These are phyloP conservation scores for Megamerina dolium DNA, from an alignment of 2,888 invertebrate genomes.

Conservation along the genomic window DNA sequence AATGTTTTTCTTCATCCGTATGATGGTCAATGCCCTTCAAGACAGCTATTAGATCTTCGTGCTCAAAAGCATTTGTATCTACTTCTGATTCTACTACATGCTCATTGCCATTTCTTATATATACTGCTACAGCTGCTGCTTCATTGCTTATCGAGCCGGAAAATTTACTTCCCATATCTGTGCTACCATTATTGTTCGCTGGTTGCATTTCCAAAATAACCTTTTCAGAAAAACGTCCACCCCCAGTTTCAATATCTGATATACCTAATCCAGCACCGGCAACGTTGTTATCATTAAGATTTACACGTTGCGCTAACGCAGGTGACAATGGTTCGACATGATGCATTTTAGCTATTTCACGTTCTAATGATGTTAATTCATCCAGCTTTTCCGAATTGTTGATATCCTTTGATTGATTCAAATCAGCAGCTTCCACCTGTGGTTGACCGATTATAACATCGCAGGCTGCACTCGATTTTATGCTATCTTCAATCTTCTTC, in stretches of 20 bases:
- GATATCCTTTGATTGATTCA: no score
- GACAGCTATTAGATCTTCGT: conserved; percentile 50
- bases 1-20: conserved; percentile 17
- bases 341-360: conserved; percentile 45
- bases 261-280: background rate
- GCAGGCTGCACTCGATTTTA: no score
- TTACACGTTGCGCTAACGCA: conserved; percentile 3
- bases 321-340: conserved; percentile 21
- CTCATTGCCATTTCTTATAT: conserved; percentile 8
- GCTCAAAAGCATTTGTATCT: conserved; percentile 26
- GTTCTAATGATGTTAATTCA: conserved; percentile 39
- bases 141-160: background rate
- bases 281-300: background rate
- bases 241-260: no score
- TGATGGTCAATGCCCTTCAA: conserved; percentile 55
- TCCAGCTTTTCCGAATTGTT: conserved; percentile 35
- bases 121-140: conserved; percentile 5
- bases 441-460: conserved; percentile 15
- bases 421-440: conserved; percentile 5
- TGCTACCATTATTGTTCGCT: conserved; percentile 4
- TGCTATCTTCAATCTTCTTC: no score
- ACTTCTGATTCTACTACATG: no score
- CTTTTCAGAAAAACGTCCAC: no score
- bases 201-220: no score
- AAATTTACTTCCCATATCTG: background rate